phyloP scores from a whole-genome alignment of 2,113 vertebrate species.

The Rhinogobius similis region DNA sequence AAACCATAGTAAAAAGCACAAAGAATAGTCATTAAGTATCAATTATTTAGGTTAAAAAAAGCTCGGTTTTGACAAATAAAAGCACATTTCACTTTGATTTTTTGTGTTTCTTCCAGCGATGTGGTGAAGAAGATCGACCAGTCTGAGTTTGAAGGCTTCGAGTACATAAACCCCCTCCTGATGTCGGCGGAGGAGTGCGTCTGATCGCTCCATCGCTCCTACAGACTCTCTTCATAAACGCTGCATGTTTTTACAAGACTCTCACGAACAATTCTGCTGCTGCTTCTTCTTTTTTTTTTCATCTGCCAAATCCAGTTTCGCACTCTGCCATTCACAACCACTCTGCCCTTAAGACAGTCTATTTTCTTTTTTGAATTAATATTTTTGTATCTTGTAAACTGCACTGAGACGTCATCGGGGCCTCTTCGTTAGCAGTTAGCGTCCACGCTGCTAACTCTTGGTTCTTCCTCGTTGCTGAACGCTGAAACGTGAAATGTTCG shows the following conservation, averaged over 20 bases:
- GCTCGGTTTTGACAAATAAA: too few species aligned
- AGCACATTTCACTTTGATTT: too few species aligned
- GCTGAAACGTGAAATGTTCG: neutral
- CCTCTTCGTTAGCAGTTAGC: slow-evolving; percentile 42
- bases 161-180: slow-evolving; percentile 98
- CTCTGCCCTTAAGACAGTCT: slow-evolving; percentile 74
- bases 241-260: slow-evolving; percentile 61
- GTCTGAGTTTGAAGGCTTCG: slow-evolving; percentile 98
- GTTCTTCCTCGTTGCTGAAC: slow-evolving; percentile 66
- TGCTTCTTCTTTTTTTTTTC: slow-evolving; percentile 4
- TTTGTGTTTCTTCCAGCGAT: slow-evolving; percentile 77
- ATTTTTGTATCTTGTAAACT: slow-evolving; percentile 75
- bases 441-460: slow-evolving; percentile 20
- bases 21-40: too few species aligned
- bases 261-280: slow-evolving; percentile 57
- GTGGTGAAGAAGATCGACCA: slow-evolving; percentile 98
- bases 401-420: slow-evolving; percentile 66
- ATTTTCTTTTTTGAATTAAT: slow-evolving; percentile 65
- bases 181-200: slow-evolving; percentile 97
- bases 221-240: slow-evolving; percentile 44
- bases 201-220: slow-evolving; percentile 4
- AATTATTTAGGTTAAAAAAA: too few species aligned
- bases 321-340: slow-evolving; percentile 80
- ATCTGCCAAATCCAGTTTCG: slow-evolving; percentile 77
- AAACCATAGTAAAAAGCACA: too few species aligned